Percentiles rank a stretch among this genome's conserved stretches.
phyloP scores from a whole-genome alignment of 2,113 vertebrate species.

The Sarotherodon lohbergeri region DNA sequence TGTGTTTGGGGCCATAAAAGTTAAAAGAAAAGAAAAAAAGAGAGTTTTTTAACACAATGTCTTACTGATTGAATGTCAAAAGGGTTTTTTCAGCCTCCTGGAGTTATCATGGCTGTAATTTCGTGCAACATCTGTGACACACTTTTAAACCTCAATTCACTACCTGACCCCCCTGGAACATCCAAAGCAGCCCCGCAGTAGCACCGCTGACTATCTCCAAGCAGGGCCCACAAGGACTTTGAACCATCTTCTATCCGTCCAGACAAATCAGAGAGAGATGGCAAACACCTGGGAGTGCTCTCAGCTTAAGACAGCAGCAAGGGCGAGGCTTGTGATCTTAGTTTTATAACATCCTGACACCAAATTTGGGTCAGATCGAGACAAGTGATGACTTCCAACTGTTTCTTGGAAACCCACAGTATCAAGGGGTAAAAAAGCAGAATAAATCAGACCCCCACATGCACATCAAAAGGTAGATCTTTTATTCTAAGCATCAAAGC shows the following conservation, averaged over 20 bases:
- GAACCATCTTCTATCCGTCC: not conserved
- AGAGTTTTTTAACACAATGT: not conserved
- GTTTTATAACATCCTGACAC: conserved; percentile 24
- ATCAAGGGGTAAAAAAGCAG: not conserved
- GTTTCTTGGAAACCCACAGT: conserved; percentile 20
- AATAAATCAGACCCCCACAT: not conserved
- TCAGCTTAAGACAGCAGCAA: not conserved
- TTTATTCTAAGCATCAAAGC: conserved; percentile 65
- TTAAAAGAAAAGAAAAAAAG: not conserved
- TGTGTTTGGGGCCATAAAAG: not conserved
- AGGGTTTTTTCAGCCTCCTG: not conserved
- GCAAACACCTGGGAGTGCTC: not conserved
- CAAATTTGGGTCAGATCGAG: conserved; percentile 37
- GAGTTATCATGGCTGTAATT: not conserved
- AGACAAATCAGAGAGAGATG: not conserved
- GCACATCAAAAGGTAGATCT: conserved; percentile 61
- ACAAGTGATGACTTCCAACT: conserved; percentile 34
- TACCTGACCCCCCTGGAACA: not conserved
- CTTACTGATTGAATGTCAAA: not conserved
- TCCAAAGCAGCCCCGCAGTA: not conserved
- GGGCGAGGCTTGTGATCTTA: conserved; percentile 10
- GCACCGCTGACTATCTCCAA: not conserved
- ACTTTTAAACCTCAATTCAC: not conserved
- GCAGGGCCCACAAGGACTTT: not conserved
- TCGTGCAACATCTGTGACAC: conserved; percentile 7